Percentiles rank a stretch among this genome's conserved stretches.
Conservation (phyloP, 2,797 vertebrate genomes). For the Rhincodon typus region DNA sequence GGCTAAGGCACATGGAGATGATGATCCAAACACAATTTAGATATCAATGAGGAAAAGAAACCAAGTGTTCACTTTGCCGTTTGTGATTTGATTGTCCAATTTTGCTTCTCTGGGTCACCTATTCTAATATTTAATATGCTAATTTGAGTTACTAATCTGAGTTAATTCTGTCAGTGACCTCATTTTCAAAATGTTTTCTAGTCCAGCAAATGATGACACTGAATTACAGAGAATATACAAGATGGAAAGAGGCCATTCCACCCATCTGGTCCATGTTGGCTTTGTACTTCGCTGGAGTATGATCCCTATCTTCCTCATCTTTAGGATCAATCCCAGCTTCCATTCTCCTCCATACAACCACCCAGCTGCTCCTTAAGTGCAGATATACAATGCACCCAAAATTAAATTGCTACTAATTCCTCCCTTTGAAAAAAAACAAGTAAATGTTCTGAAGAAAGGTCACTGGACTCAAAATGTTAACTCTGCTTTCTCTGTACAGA, state of each 20-base stretch:
- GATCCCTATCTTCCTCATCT: not conserved
- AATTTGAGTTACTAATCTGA: not conserved
- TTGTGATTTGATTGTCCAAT: not conserved
- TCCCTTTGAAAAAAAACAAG: not conserved
- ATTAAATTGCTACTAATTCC: too few relatives aligned
- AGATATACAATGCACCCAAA: not conserved
- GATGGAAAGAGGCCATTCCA: not conserved
- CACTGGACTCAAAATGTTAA: too few relatives aligned
- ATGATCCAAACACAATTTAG: not conserved
- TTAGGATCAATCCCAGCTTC: not conserved
- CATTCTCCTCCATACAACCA: not conserved
- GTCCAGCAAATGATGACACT: not conserved
- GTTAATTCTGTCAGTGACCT: not conserved
- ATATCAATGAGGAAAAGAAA: not conserved
- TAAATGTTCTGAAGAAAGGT: too few relatives aligned
- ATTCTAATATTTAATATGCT: not conserved
- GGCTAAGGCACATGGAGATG: not conserved
- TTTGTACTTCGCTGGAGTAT: not conserved
- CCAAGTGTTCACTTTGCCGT: not conserved
- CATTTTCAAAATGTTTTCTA: not conserved
- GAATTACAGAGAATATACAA: not conserved
- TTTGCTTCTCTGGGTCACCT: not conserved
- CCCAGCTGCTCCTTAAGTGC: not conserved
- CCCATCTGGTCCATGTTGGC: not conserved
- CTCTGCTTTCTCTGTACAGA: too few relatives aligned